Conservation (phyloP, 2,113 vertebrate species). For the Hyla sarda region DNA sequence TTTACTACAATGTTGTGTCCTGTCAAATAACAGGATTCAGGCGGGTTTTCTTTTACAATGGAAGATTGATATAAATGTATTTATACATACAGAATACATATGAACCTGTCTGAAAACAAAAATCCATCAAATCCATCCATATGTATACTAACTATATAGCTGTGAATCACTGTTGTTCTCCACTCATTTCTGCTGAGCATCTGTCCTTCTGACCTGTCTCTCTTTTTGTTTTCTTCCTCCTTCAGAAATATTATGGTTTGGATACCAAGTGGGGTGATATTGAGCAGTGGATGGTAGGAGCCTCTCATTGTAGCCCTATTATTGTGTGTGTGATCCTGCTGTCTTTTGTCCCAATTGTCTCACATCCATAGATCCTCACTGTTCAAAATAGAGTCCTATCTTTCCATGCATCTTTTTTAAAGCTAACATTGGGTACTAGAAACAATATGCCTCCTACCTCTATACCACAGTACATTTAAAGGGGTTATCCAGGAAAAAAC, state of each 20-base stretch:
- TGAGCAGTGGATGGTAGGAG: conserved; percentile 98
- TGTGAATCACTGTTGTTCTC: not conserved
- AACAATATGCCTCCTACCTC: too few relatives aligned
- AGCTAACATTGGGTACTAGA: too few relatives aligned
- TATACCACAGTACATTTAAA: too few relatives aligned
- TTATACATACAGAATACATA: not conserved
- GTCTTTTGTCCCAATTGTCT: too few relatives aligned
- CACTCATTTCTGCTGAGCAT: not conserved
- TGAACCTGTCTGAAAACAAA: not conserved
- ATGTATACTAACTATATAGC: not conserved
- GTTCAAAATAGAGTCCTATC: too few relatives aligned
- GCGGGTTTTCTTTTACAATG: too few relatives aligned
- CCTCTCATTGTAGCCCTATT: conserved; percentile 7
- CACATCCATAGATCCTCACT: too few relatives aligned
- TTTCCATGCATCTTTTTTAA: too few relatives aligned
- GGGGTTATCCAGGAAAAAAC: too few relatives aligned
- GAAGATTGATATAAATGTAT: too few relatives aligned
- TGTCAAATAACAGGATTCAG: too few relatives aligned
- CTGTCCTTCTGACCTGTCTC: conserved; percentile 27
- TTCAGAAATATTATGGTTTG: conserved; percentile 93
- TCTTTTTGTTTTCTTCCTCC: conserved; percentile 65
- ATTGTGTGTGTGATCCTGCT: not conserved
- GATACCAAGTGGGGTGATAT: conserved; percentile 95
- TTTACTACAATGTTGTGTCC: too few relatives aligned
- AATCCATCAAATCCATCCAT: not conserved